phyloP scores from a whole-genome alignment of 2,888 invertebrate species.

The Drosophila robusta region DNA sequence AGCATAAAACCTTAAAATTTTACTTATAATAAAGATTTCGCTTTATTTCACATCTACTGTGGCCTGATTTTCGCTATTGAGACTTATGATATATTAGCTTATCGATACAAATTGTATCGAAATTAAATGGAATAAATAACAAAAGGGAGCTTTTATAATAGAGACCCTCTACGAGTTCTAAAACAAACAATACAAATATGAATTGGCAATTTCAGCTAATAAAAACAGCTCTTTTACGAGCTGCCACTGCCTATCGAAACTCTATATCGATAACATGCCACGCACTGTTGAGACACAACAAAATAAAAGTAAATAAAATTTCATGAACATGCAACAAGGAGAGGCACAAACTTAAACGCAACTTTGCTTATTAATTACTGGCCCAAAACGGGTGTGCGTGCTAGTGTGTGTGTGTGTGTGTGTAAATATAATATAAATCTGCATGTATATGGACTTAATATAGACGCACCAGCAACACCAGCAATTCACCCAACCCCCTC shows the following conservation, averaged over 20 bases:
- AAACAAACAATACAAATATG: too few species aligned
- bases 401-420: neutral
- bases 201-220: too few species aligned
- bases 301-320: slow-evolving; percentile 1
- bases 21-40: too few species aligned
- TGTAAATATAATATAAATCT: slow-evolving; percentile 34
- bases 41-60: too few species aligned
- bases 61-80: too few species aligned
- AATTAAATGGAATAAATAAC: too few species aligned
- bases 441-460: slow-evolving; percentile 46
- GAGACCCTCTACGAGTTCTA: too few species aligned
- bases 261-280: slow-evolving; percentile 15
- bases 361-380: slow-evolving; percentile 56
- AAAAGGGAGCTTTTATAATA: too few species aligned
- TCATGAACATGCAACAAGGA: slow-evolving; percentile 19
- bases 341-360: slow-evolving; percentile 35
- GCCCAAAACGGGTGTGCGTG: slow-evolving; percentile 11
- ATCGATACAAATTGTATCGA: too few species aligned
- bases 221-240: too few species aligned
- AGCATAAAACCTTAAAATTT: too few species aligned
- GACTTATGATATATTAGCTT: too few species aligned
- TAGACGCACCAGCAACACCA: slow-evolving; percentile 28
- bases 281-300: neutral
- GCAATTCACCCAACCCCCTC: neutral
- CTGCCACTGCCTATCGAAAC: slow-evolving; percentile 1